Percentiles rank a stretch among this genome's conserved stretches.
These are phyloP conservation scores for Melanophora roralis DNA, from an alignment of 2,888 invertebrate genomes.

Conservation along the genomic window DNA sequence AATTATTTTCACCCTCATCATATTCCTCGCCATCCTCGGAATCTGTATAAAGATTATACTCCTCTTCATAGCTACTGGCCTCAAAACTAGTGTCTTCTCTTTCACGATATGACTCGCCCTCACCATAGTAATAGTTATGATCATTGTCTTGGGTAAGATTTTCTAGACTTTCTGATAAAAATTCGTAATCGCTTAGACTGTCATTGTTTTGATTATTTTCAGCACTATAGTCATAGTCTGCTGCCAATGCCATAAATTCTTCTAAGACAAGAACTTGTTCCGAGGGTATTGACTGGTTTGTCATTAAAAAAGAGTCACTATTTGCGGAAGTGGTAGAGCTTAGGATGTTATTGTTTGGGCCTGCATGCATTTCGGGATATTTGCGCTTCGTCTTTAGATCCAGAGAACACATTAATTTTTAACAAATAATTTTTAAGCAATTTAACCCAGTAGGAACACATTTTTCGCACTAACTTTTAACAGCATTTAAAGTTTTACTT, in stretches of 20 bases:
- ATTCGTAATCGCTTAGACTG: not conserved
- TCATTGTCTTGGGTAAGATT: slow-evolving; percentile 11
- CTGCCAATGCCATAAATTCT: slow-evolving; percentile 58
- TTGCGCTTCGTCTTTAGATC: slow-evolving; percentile 32
- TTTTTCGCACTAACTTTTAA: not conserved
- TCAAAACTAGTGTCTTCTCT: not conserved
- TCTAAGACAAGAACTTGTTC: slow-evolving; percentile 51
- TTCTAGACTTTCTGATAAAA: not conserved
- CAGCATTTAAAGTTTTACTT: not conserved
- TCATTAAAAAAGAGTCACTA: not conserved
- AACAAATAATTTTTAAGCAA: not conserved
- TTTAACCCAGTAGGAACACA: slow-evolving; percentile 15
- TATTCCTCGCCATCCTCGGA: slow-evolving; percentile 3
- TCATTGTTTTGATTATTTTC: not conserved
- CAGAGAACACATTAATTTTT: slow-evolving; percentile 3
- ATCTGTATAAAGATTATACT: not conserved
- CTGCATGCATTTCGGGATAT: not conserved
- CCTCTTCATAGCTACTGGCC: not conserved
- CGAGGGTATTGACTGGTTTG: not conserved
- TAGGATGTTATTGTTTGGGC: not conserved
- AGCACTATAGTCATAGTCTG: slow-evolving; percentile 11
- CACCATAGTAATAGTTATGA: slow-evolving; percentile 12
- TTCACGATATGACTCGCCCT: not conserved
- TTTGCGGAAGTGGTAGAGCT: not conserved
- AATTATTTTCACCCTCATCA: not conserved